phyloP scores from a whole-genome alignment of 2,113 vertebrate genomes.

The Speoplatyrhinus poulsoni region DNA sequence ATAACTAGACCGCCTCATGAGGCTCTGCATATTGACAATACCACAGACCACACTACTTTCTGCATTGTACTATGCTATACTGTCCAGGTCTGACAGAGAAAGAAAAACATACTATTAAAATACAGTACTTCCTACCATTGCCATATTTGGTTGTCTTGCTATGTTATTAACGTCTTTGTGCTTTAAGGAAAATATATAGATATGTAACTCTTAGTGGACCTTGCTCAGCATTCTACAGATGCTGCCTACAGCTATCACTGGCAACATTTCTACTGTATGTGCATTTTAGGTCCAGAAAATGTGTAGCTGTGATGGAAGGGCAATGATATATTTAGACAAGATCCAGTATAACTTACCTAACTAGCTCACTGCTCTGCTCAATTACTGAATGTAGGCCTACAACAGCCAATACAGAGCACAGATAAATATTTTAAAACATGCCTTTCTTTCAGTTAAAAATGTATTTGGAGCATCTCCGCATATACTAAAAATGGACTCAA shows the following conservation, averaged over 20 bases:
- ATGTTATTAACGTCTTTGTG: constrained; percentile 17
- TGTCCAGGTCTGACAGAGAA: neutral
- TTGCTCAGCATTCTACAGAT: constrained; percentile 24
- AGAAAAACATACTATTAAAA: constrained; percentile 9
- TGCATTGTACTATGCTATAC: neutral
- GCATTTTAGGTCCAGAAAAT: constrained; percentile 22
- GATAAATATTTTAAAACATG: constrained; percentile 24
- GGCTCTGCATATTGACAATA: neutral
- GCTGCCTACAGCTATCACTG: neutral
- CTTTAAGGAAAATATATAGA: constrained; percentile 20
- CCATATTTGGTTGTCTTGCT: neutral
- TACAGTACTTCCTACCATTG: neutral
- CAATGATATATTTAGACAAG: constrained; percentile 5
- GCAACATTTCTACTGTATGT: constrained; percentile 6
- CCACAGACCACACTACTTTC: neutral
- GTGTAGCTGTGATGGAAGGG: constrained; percentile 14
- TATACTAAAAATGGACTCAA: constrained; percentile 45
- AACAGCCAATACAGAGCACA: constrained; percentile 15
- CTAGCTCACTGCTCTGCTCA: neutral
- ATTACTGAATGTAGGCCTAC: constrained; percentile 12
- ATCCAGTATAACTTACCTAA: constrained; percentile 6
- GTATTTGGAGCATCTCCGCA: constrained; percentile 44
- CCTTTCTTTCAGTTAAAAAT: constrained; percentile 25
- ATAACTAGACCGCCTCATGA: neutral
- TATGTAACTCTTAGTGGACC: constrained; percentile 5